Base-by-base conservation (phyloP, 2,797 vertebrate species). In the Forpus xanthops region DNA sequence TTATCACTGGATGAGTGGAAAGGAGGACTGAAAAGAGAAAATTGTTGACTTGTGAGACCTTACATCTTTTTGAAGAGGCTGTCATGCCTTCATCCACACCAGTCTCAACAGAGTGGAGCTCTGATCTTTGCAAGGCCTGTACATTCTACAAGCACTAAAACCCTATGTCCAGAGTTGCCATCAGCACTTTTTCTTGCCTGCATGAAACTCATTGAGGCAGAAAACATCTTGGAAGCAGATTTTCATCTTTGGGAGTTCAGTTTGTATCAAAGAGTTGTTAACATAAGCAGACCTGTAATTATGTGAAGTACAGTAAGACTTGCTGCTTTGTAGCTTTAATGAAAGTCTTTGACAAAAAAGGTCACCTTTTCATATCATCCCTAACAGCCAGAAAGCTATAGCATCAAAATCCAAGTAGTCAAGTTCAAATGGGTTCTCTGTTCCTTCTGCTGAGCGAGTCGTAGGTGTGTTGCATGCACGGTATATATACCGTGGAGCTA, bases 1-100 rank as follows among this genome's bases (percentile, higher is more conserved):
- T 92, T 73, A 93, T 76, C 41, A 42, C 25, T 53, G 28, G 42
- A 79, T n/a, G 37, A 94, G 41, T 30, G 35, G 50, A 75, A 82
- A n/a, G 47, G 44, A 82, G 60, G 66, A 66, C 49, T 39, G 61
- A 45, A 81, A 66, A 71, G 68, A 77, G 44, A 62, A 61, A 68
- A 71, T 28, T 18, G 12, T 62, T 84, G 13, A 12, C 12, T 80
- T 85, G 27, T 44, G 18, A 17, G 25, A n/a, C 39, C 4, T 41
- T 49, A 37, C 1, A 47, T 87, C 76, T 93, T 62, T 65, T 80
- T 47, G 65, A 75, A 79, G 60, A 35, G 17, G 11, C 52, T 80
- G 25, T 74, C 5, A 3, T 76, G 13, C 67, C 39, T 76, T 75
- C 12, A 16, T 61, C 37, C 42, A 8, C 30, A 18, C 12, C 10